These are phyloP conservation scores for Dissostichus mawsoni DNA, from an alignment of 2,113 vertebrate species.

Conservation along the genomic window DNA sequence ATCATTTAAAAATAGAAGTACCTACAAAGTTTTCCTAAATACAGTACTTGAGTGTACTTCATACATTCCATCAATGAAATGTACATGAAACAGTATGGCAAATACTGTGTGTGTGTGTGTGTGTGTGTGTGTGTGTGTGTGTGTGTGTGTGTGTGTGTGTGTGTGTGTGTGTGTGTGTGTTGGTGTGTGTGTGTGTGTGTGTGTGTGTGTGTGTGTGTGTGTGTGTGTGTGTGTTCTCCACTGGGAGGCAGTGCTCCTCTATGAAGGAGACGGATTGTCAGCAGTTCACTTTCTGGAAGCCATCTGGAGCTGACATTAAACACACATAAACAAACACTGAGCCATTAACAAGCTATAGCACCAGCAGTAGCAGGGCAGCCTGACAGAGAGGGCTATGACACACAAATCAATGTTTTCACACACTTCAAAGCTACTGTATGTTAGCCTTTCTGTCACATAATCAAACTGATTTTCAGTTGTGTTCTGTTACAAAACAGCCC, in stretches of 20 bases:
- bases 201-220: no score
- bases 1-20: no score
- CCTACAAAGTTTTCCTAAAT: no score
- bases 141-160: background rate
- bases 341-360: constrained; percentile 48
- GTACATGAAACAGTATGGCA: no score
- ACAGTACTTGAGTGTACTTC: no score
- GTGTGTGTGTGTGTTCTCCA: constrained; percentile 25
- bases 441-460: background rate
- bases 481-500: background rate
- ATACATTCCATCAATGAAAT: no score
- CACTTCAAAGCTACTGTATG: background rate
- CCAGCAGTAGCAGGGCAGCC: constrained; percentile 36
- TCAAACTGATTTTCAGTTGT: background rate
- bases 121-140: no score
- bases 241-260: constrained; percentile 61
- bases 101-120: no score
- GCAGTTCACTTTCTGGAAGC: constrained; percentile 53
- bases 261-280: constrained; percentile 47
- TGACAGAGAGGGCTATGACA: constrained; percentile 38
- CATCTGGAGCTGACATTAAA: constrained; percentile 71
- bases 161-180: constrained; percentile 12
- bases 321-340: constrained; percentile 59
- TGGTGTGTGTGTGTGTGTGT: no score
- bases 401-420: constrained; percentile 19